phyloP scores from a whole-genome alignment of 64 coral and sea anemone species.

The Platygyra sinensis region DNA sequence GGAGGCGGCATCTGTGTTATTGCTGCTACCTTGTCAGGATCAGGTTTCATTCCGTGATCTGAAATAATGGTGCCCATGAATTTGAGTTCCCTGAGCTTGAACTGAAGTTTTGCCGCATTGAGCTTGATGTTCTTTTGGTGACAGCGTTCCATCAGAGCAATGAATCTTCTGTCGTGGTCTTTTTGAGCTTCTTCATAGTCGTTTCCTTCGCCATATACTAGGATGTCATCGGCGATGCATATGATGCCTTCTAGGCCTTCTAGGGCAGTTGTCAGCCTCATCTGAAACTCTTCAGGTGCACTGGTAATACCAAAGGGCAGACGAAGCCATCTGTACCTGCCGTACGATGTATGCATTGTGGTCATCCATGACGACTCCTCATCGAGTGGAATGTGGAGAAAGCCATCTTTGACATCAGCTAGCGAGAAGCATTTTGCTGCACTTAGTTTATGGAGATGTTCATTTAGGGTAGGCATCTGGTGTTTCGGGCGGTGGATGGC shows the following conservation, averaged over 20 bases:
- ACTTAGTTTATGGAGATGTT: slow-evolving; percentile 60
- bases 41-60: too few species aligned
- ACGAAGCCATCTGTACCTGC: slow-evolving; percentile 59
- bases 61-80: too few species aligned
- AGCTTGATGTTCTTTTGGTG: too few species aligned
- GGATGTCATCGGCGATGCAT: slow-evolving; percentile 51
- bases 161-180: slow-evolving; percentile 51
- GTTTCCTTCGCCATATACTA: slow-evolving; percentile 53
- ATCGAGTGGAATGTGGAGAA: slow-evolving; percentile 46
- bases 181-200: slow-evolving; percentile 14
- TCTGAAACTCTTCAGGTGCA: slow-evolving; percentile 65
- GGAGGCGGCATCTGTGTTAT: too few species aligned
- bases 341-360: slow-evolving; percentile 69
- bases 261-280: slow-evolving; percentile 25
- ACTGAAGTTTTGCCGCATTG: too few species aligned
- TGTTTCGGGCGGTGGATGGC: slow-evolving; percentile 42
- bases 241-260: slow-evolving; percentile 53
- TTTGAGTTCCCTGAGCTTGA: too few species aligned
- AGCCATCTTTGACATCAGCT: slow-evolving; percentile 47
- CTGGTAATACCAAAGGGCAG: slow-evolving; percentile 53
- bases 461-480: slow-evolving; percentile 55
- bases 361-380: slow-evolving; percentile 61
- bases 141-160: too few species aligned
- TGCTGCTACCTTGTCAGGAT: too few species aligned
- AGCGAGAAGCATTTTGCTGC: slow-evolving; percentile 68